These are phyloP conservation scores for Epinephelus coioides DNA, from an alignment of 2,797 vertebrate species.

Conservation along the genomic window DNA sequence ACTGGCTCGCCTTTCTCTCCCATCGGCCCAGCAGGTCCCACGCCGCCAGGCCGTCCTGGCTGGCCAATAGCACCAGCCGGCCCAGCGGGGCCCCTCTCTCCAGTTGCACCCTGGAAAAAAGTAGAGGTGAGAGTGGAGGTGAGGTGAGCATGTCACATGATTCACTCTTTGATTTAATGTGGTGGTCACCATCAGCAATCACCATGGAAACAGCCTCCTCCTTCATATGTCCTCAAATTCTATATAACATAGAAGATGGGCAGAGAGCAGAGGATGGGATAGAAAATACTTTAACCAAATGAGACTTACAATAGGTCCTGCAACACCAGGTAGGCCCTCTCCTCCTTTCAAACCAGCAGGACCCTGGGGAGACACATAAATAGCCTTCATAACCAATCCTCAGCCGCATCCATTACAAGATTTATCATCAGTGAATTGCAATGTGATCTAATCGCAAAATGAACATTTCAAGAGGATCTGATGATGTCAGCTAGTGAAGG, in stretches of 20 bases:
- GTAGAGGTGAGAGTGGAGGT: conserved; percentile 47
- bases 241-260: conserved; percentile 35
- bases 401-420: background rate
- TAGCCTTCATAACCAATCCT: conserved; percentile 13
- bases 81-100: conserved; percentile 92
- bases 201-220: conserved; percentile 79
- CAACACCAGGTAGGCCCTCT: conserved; percentile 89
- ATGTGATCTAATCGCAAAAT: conserved; percentile 17
- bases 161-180: conserved; percentile 65
- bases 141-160: conserved; percentile 54
- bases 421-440: background rate
- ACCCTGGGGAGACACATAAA: conserved; percentile 84
- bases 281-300: conserved; percentile 39
- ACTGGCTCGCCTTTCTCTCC: conserved; percentile 96
- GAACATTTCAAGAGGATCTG: conserved; percentile 5
- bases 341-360: conserved; percentile 92
- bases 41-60: conserved; percentile 88
- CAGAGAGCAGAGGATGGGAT: conserved; percentile 5
- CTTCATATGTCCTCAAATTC: conserved; percentile 43
- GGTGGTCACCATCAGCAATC: conserved; percentile 61
- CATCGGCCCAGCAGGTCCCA: conserved; percentile 88
- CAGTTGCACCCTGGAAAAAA: conserved; percentile 87
- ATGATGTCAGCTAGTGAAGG: conserved; percentile 4
- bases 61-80: conserved; percentile 92
- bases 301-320: conserved; percentile 88